phyloP scores from a whole-genome alignment of 2,888 invertebrate species.

The Dicyrtoma fusca region DNA sequence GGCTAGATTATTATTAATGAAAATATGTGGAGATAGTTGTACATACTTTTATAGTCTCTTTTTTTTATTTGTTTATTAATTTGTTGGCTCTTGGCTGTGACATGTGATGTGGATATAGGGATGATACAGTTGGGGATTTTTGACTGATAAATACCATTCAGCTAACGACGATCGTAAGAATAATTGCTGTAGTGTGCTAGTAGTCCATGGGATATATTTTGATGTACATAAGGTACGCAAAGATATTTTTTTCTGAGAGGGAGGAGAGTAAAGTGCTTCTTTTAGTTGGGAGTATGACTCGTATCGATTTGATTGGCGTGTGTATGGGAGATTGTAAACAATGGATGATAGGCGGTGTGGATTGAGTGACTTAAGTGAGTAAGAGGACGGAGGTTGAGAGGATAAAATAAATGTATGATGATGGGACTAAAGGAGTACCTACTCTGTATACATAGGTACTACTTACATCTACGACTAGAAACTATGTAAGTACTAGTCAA shows the following conservation, averaged over 20 bases:
- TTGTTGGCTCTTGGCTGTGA: too few relatives aligned
- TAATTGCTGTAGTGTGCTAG: too few relatives aligned
- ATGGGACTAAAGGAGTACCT: background rate
- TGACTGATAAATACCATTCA: too few relatives aligned
- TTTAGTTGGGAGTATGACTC: slow-evolving; percentile 4
- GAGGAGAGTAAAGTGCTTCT: background rate
- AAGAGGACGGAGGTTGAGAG: slow-evolving; percentile 9
- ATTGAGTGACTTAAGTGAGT: slow-evolving; percentile 6
- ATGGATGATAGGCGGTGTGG: slow-evolving; percentile 27
- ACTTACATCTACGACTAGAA: too few relatives aligned
- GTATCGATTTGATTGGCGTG: slow-evolving; percentile 46
- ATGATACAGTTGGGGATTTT: too few relatives aligned
- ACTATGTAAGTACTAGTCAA: too few relatives aligned
- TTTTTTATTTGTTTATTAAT: too few relatives aligned
- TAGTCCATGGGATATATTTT: background rate
- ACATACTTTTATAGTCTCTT: too few relatives aligned
- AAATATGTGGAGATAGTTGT: too few relatives aligned
- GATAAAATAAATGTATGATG: background rate
- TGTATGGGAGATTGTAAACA: slow-evolving; percentile 26
- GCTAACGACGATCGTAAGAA: too few relatives aligned
- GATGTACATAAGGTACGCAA: background rate
- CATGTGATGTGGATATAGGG: too few relatives aligned
- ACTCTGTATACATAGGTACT: background rate
- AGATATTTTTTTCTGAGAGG: background rate
- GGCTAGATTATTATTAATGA: too few relatives aligned